Evolutionary conservation across 2,888 invertebrate genomes (phyloP).

Genomic region (Pseudococcus longispinus): DNA sequence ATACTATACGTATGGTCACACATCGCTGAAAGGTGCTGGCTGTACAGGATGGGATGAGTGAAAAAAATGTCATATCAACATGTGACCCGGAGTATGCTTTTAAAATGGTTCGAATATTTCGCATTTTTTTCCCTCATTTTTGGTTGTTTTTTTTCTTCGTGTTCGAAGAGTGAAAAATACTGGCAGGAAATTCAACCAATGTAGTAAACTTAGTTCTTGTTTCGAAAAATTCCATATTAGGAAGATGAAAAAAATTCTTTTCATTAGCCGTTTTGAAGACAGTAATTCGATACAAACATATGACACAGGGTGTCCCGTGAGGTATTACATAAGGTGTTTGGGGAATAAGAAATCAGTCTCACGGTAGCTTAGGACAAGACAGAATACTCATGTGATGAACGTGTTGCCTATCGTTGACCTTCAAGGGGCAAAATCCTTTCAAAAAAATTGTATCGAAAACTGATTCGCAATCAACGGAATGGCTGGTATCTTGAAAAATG

Average conservation of each 20-base stretch:
- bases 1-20: not conserved
- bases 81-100: not conserved
- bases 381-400: too few relatives aligned
- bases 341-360: too few relatives aligned
- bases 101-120: not conserved
- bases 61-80: not conserved
- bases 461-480: too few relatives aligned
- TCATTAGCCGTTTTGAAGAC: not conserved
- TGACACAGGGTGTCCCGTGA: too few relatives aligned
- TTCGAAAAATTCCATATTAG: not conserved
- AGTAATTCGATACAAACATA: not conserved
- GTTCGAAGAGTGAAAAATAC: not conserved
- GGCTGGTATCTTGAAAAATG: too few relatives aligned
- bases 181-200: not conserved
- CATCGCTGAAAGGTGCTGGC: not conserved
- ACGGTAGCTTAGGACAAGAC: too few relatives aligned
- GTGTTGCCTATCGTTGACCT: too few relatives aligned
- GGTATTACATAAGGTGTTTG: too few relatives aligned
- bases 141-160: not conserved
- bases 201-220: not conserved
- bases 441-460: too few relatives aligned
- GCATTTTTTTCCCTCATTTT: not conserved
- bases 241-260: not conserved
- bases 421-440: too few relatives aligned
- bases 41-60: not conserved